Conservation (phyloP, 2,113 vertebrate genomes). For the Aptenodytes forsteri region DNA sequence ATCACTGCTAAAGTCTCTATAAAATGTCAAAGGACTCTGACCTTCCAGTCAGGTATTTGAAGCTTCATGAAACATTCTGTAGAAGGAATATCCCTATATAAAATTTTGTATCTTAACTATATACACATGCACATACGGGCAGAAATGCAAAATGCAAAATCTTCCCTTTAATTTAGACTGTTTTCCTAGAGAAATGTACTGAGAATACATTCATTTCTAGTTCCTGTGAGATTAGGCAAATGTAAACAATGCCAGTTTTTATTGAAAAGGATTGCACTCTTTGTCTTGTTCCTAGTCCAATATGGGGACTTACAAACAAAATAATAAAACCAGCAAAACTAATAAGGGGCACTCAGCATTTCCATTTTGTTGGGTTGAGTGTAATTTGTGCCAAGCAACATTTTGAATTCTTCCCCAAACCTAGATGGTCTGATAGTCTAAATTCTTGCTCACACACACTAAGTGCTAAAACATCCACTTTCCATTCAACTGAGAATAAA, state of each 20-base stretch:
- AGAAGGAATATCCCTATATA: background rate
- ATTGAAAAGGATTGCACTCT: background rate
- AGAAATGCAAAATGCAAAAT: background rate
- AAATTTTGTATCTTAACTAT: background rate
- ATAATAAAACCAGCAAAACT: background rate
- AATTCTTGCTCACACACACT: background rate
- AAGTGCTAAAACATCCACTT: background rate
- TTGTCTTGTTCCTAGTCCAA: background rate
- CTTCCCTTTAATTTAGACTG: background rate
- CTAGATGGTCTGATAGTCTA: background rate
- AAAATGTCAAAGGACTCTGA: background rate
- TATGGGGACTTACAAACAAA: background rate
- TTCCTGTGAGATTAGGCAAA: background rate
- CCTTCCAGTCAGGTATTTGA: background rate
- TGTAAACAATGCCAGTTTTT: conserved; percentile 29
- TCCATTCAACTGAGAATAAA: background rate
- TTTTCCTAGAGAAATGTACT: background rate
- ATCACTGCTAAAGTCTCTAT: background rate
- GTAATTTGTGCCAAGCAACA: background rate
- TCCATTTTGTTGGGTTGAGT: background rate
- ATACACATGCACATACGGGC: background rate
- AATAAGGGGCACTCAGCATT: background rate
- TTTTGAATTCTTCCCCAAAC: background rate
- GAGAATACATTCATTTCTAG: background rate
- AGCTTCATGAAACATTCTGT: background rate